Evolutionary conservation across 2,888 invertebrate genomes (phyloP).

Genomic region (Frankliniella intonsa): DNA sequence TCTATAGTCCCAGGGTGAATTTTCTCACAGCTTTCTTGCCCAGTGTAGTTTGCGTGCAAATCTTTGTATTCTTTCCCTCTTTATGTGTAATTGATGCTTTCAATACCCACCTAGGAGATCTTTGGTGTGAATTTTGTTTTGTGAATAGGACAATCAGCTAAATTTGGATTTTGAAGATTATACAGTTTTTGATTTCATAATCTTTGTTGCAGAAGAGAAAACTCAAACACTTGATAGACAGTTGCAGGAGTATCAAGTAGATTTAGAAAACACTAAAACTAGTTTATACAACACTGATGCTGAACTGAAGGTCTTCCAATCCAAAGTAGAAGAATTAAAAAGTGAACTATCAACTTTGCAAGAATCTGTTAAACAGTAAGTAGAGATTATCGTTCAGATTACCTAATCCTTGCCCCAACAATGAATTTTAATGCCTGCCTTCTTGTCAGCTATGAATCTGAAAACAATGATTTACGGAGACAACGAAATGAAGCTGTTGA

Average conservation of each 20-base stretch:
- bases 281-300: conserved; percentile 36
- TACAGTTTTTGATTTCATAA: too few relatives aligned
- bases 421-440: background rate
- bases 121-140: too few relatives aligned
- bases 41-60: background rate
- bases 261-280: conserved; percentile 33
- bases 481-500: conserved; percentile 67
- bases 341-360: conserved; percentile 51
- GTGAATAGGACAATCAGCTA: too few relatives aligned
- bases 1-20: background rate
- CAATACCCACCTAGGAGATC: too few relatives aligned
- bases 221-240: conserved; percentile 35
- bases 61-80: background rate
- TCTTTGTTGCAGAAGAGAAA: conserved; percentile 35
- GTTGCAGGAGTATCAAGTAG: background rate
- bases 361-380: conserved; percentile 56
- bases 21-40: background rate
- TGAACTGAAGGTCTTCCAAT: conserved; percentile 33
- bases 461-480: conserved; percentile 60
- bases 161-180: too few relatives aligned
- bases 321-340: conserved; percentile 38
- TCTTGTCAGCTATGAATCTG: conserved; percentile 53
- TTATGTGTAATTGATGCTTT: background rate
- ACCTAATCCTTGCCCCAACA: background rate
- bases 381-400: conserved; percentile 20